These are phyloP conservation scores for Probosciger aterrimus DNA, from an alignment of 2,113 vertebrate genomes.

Conservation along the genomic window DNA sequence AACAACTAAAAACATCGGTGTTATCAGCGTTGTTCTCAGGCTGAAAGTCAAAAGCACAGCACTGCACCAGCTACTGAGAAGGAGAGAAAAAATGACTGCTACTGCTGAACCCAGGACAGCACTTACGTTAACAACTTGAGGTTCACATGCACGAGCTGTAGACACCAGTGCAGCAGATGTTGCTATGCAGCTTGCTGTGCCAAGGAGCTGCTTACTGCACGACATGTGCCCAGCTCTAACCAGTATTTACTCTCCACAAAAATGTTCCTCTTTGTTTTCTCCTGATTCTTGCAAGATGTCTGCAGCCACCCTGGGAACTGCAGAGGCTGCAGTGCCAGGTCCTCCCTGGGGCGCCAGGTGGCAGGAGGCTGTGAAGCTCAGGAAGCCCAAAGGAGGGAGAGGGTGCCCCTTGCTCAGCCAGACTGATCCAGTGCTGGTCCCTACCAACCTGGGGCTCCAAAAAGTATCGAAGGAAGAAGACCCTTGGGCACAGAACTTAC, in stretches of 20 bases:
- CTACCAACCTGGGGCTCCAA: not conserved
- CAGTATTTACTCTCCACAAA: not conserved
- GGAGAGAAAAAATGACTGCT: too few relatives aligned
- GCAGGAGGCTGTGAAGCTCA: not conserved
- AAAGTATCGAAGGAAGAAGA: not conserved
- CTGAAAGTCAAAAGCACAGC: too few relatives aligned
- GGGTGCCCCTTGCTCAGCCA: not conserved
- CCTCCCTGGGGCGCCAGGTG: rapidly evolving
- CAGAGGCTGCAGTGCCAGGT: not conserved
- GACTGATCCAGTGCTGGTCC: not conserved
- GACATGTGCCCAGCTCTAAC: not conserved
- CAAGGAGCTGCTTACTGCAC: not conserved
- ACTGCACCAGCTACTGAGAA: too few relatives aligned
- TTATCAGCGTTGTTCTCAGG: too few relatives aligned
- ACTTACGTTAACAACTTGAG: rapidly evolving
- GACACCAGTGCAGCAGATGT: too few relatives aligned
- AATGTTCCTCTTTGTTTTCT: not conserved
- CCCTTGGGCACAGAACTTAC: not conserved
- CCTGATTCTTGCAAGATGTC: not conserved
- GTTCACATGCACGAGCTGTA: rapidly evolving
- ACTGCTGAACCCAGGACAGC: too few relatives aligned
- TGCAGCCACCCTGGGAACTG: not conserved
- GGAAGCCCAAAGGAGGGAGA: rapidly evolving
- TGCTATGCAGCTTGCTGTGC: not conserved
- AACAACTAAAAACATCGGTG: too few relatives aligned